Conservation (phyloP, 2,113 vertebrate genomes). For the Anthoscopus minutus region DNA sequence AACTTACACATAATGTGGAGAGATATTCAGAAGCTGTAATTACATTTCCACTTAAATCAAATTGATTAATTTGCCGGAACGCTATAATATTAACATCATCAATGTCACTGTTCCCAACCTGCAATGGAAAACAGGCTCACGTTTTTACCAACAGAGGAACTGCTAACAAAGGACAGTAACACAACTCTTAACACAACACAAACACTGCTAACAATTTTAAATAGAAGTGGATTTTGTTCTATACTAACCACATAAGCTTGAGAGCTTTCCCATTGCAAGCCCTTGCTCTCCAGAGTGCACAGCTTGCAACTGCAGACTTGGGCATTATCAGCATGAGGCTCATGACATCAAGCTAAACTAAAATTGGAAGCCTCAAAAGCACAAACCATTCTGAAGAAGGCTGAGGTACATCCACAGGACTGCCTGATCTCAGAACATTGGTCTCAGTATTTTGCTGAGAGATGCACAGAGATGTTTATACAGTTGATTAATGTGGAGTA, state of each 20-base stretch:
- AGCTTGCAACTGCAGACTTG: background rate
- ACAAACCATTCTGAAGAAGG: background rate
- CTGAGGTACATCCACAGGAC: background rate
- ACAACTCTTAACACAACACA: background rate
- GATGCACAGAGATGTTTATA: background rate
- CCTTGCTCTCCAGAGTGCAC: background rate
- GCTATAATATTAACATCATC: slow-evolving; percentile 92
- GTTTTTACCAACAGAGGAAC: background rate
- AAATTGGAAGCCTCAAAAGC: background rate
- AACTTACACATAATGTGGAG: slow-evolving; percentile 85
- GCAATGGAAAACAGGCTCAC: background rate
- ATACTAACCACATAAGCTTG: background rate
- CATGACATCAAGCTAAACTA: background rate
- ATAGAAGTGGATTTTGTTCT: background rate
- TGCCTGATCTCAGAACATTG: background rate
- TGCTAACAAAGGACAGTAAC: background rate
- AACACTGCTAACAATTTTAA: background rate
- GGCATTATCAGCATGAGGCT: background rate
- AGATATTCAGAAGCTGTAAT: slow-evolving; percentile 89
- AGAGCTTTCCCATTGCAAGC: background rate
- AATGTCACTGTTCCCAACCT: slow-evolving; percentile 91
- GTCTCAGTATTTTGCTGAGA: background rate
- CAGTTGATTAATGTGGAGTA: background rate
- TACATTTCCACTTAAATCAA: slow-evolving; percentile 95
- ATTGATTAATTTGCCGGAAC: slow-evolving; percentile 96